phyloP scores from a whole-genome alignment of 2,888 invertebrate species.

The Cheilosia soror region DNA sequence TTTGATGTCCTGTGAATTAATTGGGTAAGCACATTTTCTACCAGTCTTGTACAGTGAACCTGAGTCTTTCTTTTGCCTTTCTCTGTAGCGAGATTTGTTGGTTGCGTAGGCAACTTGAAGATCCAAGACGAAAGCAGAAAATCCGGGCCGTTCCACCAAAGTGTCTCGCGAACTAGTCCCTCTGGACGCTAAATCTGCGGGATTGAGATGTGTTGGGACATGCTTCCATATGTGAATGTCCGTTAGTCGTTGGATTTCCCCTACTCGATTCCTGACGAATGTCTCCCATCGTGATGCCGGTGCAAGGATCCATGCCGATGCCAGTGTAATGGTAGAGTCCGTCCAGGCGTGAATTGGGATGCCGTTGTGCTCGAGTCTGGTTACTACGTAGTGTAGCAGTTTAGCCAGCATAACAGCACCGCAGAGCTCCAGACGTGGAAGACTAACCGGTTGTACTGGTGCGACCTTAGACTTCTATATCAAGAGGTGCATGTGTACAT shows the following conservation, averaged over 20 bases:
- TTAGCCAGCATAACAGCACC: constrained; percentile 10
- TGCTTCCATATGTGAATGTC: neutral
- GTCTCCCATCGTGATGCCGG: too few relatives aligned
- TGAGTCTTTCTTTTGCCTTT: too few relatives aligned
- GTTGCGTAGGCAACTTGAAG: constrained; percentile 15
- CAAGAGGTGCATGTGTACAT: constrained; percentile 9
- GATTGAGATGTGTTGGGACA: constrained; percentile 37
- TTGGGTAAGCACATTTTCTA: neutral
- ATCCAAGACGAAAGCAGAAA: neutral
- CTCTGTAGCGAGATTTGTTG: neutral
- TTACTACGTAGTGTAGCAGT: neutral
- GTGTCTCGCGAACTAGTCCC: constrained; percentile 12
- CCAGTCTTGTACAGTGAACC: too few relatives aligned
- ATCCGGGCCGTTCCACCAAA: neutral
- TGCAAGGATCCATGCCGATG: too few relatives aligned
- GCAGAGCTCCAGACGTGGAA: neutral
- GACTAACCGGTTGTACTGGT: constrained; percentile 17
- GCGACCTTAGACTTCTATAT: constrained; percentile 24
- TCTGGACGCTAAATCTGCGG: constrained; percentile 67
- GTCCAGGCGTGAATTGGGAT: constrained; percentile 39
- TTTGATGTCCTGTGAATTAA: neutral
- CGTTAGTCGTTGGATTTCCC: too few relatives aligned
- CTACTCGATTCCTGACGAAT: too few relatives aligned
- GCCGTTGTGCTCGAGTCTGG: neutral
- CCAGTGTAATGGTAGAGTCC: too few relatives aligned